These are phyloP conservation scores for Heliornis fulica DNA, from an alignment of 2,113 vertebrate species.

Conservation along the genomic window DNA sequence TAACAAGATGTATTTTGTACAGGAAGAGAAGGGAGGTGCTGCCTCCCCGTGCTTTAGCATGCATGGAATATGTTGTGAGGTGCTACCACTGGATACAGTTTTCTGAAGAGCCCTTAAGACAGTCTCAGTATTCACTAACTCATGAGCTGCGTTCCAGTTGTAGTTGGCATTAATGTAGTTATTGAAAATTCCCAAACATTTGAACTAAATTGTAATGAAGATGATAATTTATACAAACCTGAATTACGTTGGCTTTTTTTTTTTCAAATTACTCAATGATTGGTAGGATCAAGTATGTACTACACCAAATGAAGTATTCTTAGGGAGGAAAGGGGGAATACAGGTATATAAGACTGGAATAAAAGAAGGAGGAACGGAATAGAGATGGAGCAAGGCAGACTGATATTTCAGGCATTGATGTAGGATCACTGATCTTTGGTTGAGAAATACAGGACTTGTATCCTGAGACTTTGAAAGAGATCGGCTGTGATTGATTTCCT, in stretches of 20 bases:
- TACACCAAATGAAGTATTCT: not conserved
- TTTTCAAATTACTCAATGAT: not conserved
- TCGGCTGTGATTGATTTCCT: not conserved
- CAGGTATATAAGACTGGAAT: not conserved
- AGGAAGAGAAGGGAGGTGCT: not conserved
- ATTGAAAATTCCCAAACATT: not conserved
- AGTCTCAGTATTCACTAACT: not conserved
- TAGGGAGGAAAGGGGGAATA: not conserved
- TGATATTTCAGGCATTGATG: not conserved
- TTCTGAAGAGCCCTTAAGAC: not conserved
- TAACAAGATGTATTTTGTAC: not conserved
- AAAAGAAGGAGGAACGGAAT: not conserved
- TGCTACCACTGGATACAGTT: not conserved
- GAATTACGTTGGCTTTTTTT: not conserved
- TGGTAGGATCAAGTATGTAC: not conserved
- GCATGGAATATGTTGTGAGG: not conserved
- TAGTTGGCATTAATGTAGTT: not conserved
- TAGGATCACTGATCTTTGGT: not conserved
- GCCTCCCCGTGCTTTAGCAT: accelerated
- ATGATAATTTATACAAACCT: not conserved
- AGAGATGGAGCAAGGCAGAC: not conserved
- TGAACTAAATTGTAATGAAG: not conserved
- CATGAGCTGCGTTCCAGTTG: accelerated
- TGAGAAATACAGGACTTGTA: not conserved
- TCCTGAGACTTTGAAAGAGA: not conserved